A percentile compares a stretch with the other conserved stretches of the same genome.
These are phyloP conservation scores for Eucidaris tribuloides DNA, from an alignment of 35 echinoderm and acorn worm species.

Conservation along the genomic window DNA sequence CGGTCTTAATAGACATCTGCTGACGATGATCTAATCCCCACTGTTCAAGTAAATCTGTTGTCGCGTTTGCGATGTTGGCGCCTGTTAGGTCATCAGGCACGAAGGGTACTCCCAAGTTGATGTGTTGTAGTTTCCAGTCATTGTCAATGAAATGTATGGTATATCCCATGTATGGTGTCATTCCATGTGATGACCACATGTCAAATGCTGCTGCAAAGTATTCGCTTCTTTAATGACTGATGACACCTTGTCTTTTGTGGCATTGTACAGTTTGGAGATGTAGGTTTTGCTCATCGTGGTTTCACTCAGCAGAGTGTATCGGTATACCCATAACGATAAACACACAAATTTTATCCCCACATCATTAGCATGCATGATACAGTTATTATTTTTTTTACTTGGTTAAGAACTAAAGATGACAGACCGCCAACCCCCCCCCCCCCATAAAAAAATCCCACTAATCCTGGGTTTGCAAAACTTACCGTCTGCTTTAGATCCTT, in stretches of 20 bases:
- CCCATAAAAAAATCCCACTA: too few species aligned
- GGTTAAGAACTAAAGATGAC: too few species aligned
- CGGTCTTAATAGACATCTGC: not conserved
- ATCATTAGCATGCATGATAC: too few species aligned
- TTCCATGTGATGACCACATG: conserved; percentile 35
- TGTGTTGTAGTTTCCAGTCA: not conserved
- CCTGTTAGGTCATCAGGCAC: conserved; percentile 11
- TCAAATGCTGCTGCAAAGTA: conserved; percentile 3
- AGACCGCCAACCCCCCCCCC: too few species aligned
- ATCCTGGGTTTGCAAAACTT: too few species aligned
- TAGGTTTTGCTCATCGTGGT: not conserved
- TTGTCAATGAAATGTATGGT: not conserved
- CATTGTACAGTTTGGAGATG: conserved; percentile 1
- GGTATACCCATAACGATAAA: too few species aligned
- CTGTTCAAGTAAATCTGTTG: too few species aligned
- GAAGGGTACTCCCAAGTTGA: not conserved
- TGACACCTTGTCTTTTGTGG: not conserved
- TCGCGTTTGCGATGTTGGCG: not conserved
- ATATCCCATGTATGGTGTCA: conserved; percentile 1
- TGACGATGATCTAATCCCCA: too few species aligned
- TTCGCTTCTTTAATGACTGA: not conserved
- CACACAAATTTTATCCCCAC: too few species aligned
- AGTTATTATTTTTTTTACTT: too few species aligned
- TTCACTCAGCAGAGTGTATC: not conserved
- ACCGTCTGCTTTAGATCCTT: too few species aligned